Base-by-base conservation (phyloP, 2,888 invertebrate genomes). In the Brassicogethes aeneus region DNA sequence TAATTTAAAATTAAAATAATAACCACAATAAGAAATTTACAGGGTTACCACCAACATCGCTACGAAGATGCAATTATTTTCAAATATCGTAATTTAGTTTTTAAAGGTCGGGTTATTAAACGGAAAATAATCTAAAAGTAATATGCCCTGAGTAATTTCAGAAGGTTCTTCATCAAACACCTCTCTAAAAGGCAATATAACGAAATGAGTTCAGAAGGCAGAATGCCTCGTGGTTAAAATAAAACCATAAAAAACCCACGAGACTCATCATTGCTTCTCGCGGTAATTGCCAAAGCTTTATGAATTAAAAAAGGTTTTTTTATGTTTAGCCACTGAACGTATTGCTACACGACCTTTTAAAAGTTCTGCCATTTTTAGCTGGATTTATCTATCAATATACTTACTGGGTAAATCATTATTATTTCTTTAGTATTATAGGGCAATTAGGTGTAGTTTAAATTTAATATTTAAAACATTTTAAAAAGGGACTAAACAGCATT, bases 91-190 rank as follows among this genome's bases (percentile, higher is more conserved):
- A 23, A 23, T 23, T 23, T 23, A 23, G 23, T 23, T 5, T 10
- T 23, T 23, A 23, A 23, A 23, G 23, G 5, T 23, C 5, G 23
- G 23, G n/a, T 5, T 23, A 23, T 23, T 23, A 23, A 23, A 23
- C 23, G 23, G 5, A 10, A 10, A 23, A 23, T 10, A 10, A 23
- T 23, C 23, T 5, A 23, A 10, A 23, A 23, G 23, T 23, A 23
- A 23, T 23, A 23, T 23, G 23, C 23, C 23, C 23, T 7, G 5
- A 23, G 23, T 23, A 23, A 23, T 23, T 23, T 23, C 23, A 5
- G 23, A 23, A 23, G 23, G 23, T 23, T 23, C 23, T 23, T 23
- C 23, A 23, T 23, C 23, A 23, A 23, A 23, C 23, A 23, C 23
- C 23, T 23, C 23, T 23, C 23, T 10, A 10, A 7, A 23, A 23